Conservation (phyloP, 2,797 vertebrate genomes). For the Protonibea diacanthus region DNA sequence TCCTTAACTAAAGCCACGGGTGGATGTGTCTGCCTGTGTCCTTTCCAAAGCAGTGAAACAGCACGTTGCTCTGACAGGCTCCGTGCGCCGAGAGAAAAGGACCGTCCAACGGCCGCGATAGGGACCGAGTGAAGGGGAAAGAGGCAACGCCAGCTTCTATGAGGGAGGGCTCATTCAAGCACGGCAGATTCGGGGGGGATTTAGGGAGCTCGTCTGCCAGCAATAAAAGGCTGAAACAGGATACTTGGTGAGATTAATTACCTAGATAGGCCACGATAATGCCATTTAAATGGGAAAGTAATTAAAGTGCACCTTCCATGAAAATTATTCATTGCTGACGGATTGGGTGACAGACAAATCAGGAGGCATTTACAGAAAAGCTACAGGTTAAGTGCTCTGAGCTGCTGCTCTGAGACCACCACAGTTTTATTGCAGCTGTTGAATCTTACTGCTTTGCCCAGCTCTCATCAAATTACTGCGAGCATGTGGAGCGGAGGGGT, state of each 20-base stretch:
- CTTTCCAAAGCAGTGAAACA: conserved; percentile 58
- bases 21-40: conserved; percentile 51
- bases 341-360: conserved; percentile 99
- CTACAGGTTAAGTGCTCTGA: conserved; percentile 95
- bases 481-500: conserved; percentile 68
- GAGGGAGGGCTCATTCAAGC: conserved; percentile 89
- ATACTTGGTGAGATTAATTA: conserved; percentile 99
- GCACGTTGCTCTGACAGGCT: conserved; percentile 65
- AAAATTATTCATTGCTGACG: conserved; percentile 99
- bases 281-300: conserved; percentile 99
- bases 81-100: conserved; percentile 70
- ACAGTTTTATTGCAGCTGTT: conserved; percentile 85
- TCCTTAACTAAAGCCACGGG: conserved; percentile 37
- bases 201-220: conserved; percentile 93
- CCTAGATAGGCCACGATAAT: conserved; percentile 97
- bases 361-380: conserved; percentile 93
- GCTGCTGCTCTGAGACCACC: conserved; percentile 84
- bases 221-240: conserved; percentile 98
- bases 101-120: conserved; percentile 60
- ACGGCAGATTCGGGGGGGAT: conserved; percentile 92
- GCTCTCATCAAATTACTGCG: conserved; percentile 82
- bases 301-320: conserved; percentile 99
- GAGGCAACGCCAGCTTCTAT: conserved; percentile 83
- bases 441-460: conserved; percentile 83
- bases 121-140: conserved; percentile 70